phyloP scores from a whole-genome alignment of 2,113 vertebrate species.

The Physeter macrocephalus region DNA sequence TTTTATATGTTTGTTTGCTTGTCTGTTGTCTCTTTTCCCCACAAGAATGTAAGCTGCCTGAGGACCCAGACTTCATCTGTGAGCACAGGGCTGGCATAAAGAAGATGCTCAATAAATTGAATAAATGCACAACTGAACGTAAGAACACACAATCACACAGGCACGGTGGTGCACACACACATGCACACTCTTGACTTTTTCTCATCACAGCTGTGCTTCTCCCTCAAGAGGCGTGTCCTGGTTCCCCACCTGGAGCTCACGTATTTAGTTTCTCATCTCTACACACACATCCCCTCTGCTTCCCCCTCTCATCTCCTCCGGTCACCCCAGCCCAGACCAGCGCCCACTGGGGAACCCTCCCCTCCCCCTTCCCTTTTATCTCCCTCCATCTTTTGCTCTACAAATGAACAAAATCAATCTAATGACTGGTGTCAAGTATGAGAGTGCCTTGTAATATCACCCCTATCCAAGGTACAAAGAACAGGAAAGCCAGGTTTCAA shows the following conservation, averaged over 20 bases:
- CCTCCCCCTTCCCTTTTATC: background rate
- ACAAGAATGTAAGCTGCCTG: background rate
- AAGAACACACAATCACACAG: background rate
- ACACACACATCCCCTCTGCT: background rate
- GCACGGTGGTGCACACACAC: background rate
- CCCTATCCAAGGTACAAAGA: background rate
- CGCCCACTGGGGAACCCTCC: rapidly evolving
- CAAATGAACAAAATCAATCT: background rate
- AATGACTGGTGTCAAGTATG: background rate
- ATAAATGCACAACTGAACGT: background rate
- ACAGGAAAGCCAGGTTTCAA: background rate
- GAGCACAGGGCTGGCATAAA: background rate
- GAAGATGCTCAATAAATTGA: background rate
- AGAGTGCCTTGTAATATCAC: background rate
- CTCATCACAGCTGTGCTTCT: background rate
- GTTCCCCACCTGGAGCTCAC: rapidly evolving
- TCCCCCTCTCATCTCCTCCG: background rate
- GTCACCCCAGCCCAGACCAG: background rate
- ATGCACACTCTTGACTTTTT: background rate
- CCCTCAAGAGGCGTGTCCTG: background rate
- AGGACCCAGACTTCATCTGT: background rate
- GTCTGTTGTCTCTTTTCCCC: background rate
- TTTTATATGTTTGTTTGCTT: background rate
- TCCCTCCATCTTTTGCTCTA: background rate
- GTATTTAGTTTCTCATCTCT: background rate